These are phyloP conservation scores for Pygocentrus nattereri DNA, from an alignment of 2,797 vertebrate genomes.

Conservation along the genomic window DNA sequence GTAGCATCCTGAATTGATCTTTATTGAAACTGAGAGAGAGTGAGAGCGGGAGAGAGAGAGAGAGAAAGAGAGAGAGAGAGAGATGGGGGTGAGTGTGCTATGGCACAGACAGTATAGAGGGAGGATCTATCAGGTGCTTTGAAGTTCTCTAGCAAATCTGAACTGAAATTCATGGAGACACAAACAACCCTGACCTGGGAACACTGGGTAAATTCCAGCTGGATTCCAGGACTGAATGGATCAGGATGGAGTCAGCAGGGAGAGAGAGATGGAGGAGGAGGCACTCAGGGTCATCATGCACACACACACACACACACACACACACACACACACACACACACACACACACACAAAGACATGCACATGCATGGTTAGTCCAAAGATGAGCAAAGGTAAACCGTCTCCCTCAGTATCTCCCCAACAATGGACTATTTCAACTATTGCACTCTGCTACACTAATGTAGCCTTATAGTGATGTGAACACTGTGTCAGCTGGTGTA, in stretches of 20 bases:
- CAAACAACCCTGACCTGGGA: constrained; percentile 30
- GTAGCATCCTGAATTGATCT: no score
- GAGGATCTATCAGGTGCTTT: constrained; percentile 47
- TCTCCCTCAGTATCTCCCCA: constrained; percentile 4
- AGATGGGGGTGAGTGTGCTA: not conserved
- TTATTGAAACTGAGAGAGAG: not conserved
- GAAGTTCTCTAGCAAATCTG: constrained; percentile 41
- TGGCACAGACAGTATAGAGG: not conserved
- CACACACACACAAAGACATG: not conserved
- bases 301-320: not conserved
- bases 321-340: no score
- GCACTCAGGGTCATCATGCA: constrained; percentile 48
- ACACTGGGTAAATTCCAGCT: constrained; percentile 29
- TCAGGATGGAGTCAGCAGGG: constrained; percentile 38
- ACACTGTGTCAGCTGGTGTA: no score
- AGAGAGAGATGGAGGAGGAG: constrained; percentile 26
- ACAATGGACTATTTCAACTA: no score
- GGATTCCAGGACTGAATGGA: constrained; percentile 28
- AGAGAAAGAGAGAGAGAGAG: constrained; percentile 9
- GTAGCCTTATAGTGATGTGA: no score
- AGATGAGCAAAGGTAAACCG: not conserved
- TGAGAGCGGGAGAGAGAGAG: not conserved
- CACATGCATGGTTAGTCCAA: not conserved
- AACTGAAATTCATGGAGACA: constrained; percentile 20
- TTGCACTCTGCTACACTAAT: no score